phyloP scores from a whole-genome alignment of 2,113 vertebrate genomes.

The Calcarius ornatus region DNA sequence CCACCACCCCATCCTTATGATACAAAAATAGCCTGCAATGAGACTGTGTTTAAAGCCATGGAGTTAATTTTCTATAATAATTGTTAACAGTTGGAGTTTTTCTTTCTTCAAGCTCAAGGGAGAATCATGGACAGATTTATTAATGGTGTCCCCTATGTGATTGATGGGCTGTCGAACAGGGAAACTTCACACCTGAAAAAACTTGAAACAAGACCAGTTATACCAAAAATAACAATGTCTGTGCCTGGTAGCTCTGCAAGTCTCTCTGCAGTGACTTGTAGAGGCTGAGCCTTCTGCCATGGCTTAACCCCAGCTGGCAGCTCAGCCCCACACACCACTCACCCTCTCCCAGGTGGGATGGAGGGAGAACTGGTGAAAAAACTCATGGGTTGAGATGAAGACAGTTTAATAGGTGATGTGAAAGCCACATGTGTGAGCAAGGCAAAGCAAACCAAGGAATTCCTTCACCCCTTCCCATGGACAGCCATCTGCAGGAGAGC shows the following conservation, averaged over 20 bases:
- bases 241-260: neutral
- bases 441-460: neutral
- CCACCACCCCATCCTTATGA: neutral
- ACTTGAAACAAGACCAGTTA: constrained; percentile 48
- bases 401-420: neutral
- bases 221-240: neutral
- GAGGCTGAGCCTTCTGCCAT: neutral
- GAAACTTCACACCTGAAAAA: constrained; percentile 63
- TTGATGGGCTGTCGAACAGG: constrained; percentile 53
- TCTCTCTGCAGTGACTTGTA: neutral
- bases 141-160: constrained; percentile 50
- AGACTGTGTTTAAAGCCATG: constrained; percentile 42
- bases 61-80: constrained; percentile 62
- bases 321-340: neutral
- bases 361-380: neutral
- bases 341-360: fast-evolving
- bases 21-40: constrained; percentile 38
- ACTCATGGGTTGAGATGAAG: neutral
- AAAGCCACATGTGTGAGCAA: neutral
- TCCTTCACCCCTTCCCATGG: neutral
- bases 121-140: constrained; percentile 55
- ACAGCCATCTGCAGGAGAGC: neutral
- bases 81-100: constrained; percentile 62
- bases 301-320: neutral
- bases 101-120: constrained; percentile 49